phyloP scores from a whole-genome alignment of 1,140 invertebrate genomes.

The Argopecten irradians region DNA sequence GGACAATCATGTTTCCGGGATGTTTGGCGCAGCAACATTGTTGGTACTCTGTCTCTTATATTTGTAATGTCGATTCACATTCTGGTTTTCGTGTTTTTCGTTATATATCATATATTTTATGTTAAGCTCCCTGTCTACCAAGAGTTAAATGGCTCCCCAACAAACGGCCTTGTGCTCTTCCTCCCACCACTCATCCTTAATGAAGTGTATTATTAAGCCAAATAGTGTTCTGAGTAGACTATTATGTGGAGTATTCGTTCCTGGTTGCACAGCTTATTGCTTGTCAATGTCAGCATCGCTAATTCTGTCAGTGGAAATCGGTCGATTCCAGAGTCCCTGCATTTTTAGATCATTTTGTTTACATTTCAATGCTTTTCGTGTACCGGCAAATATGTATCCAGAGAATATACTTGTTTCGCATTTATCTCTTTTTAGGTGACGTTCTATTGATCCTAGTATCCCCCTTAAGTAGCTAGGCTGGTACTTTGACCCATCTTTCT shows the following conservation, averaged over 20 bases:
- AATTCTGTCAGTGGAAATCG: conserved; percentile 24
- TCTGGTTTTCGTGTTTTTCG: background rate
- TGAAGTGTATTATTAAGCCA: conserved; percentile 31
- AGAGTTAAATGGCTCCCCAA: background rate
- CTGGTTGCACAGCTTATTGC: background rate
- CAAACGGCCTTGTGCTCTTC: background rate
- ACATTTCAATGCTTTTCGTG: background rate
- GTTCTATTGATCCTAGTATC: conserved; percentile 29
- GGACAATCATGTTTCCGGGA: background rate
- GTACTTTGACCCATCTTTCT: conserved; percentile 30
- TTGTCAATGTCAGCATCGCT: background rate
- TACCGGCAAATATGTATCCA: conserved; percentile 7
- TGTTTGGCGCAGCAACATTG: conserved; percentile 14
- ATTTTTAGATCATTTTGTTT: conserved; percentile 43
- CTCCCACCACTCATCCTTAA: too few relatives aligned
- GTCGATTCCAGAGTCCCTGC: conserved; percentile 33
- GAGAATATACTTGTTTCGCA: conserved; percentile 29
- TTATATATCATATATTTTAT: background rate
- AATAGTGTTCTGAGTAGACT: conserved; percentile 29
- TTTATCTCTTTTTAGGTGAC: background rate
- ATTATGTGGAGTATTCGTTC: background rate
- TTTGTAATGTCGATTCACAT: background rate
- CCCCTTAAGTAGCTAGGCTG: conserved; percentile 35
- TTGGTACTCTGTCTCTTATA: background rate
- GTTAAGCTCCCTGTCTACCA: background rate